Evolutionary conservation across 2,113 vertebrate genomes (phyloP).

Genomic region (Pica pica): DNA sequence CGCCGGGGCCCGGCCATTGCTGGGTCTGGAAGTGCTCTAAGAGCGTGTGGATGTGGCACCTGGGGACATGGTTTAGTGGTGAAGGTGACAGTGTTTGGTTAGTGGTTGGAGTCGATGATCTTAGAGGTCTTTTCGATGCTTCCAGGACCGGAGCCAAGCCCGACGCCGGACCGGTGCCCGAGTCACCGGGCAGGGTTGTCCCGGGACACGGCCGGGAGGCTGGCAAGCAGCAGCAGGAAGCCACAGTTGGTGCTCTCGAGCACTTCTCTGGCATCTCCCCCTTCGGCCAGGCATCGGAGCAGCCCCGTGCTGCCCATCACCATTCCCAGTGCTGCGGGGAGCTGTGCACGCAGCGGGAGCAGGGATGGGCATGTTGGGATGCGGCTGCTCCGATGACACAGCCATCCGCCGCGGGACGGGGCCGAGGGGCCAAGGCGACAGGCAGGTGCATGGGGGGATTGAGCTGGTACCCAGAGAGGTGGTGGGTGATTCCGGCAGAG

Average conservation of each 20-base stretch:
- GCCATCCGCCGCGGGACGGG: fast-evolving
- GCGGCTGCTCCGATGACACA: neutral
- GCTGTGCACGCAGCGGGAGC: neutral
- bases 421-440: neutral
- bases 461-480: neutral
- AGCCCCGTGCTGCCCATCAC: fast-evolving
- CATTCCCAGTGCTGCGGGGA: fast-evolving
- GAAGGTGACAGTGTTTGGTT: neutral
- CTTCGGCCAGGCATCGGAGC: neutral
- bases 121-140: neutral
- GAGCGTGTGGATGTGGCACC: neutral
- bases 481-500: neutral
- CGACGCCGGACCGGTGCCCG: fast-evolving
- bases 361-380: neutral
- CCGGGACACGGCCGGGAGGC: neutral
- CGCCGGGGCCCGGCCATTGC: fast-evolving
- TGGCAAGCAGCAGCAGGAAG: neutral
- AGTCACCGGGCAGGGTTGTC: neutral
- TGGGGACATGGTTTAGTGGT: no score
- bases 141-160: neutral
- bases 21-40: neutral
- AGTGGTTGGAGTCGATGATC: no score
- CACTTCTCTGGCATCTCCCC: fast-evolving
- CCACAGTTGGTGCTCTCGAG: neutral
- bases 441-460: fast-evolving